Conservation (phyloP, 2,888 invertebrate species). For the Limnephilus auricula region DNA sequence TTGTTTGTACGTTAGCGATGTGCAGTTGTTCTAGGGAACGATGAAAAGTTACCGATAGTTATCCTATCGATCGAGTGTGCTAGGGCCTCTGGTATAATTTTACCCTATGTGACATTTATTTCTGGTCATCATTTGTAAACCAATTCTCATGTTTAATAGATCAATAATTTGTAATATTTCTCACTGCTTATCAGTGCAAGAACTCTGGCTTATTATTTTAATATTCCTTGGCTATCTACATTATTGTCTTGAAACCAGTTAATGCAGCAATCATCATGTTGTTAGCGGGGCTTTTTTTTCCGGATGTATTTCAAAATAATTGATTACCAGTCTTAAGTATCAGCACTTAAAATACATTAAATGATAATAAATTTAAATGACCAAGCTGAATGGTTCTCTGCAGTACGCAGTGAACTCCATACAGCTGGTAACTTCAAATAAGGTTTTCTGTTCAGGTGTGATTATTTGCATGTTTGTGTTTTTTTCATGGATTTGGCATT, state of each 20-base stretch:
- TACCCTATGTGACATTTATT: background rate
- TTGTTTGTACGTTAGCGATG: no score
- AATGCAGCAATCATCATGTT: background rate
- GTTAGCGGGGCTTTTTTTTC: background rate
- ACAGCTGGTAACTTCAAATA: background rate
- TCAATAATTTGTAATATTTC: background rate
- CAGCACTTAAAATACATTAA: background rate
- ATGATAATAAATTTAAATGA: background rate
- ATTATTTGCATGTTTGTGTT: background rate
- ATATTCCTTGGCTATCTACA: background rate
- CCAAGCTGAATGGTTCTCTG: background rate
- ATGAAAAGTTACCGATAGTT: no score
- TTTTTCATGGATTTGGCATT: background rate
- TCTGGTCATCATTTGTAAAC: background rate
- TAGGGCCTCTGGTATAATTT: no score
- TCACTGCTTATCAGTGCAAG: background rate
- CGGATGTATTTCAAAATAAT: background rate
- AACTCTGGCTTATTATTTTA: background rate
- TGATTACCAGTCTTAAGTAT: background rate
- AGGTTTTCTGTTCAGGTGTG: background rate
- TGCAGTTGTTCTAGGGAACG: no score
- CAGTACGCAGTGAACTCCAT: background rate
- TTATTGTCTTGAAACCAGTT: background rate
- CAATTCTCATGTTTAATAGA: background rate
- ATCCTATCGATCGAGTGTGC: no score